phyloP scores from a whole-genome alignment of 2,888 invertebrate species.

The Allacma fusca region DNA sequence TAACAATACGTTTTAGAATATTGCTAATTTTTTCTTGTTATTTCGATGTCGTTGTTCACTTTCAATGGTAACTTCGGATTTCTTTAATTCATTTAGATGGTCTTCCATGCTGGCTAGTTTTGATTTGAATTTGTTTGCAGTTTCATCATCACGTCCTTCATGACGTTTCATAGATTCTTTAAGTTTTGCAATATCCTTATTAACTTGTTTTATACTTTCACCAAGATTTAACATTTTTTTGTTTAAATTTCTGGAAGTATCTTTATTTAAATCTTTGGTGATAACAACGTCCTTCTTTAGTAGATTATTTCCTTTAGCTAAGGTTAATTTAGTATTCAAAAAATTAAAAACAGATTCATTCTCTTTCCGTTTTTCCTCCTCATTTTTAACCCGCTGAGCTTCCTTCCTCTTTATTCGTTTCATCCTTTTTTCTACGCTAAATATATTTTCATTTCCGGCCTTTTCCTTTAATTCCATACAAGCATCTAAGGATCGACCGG shows the following conservation, averaged over 20 bases:
- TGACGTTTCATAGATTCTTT: conserved; percentile 74
- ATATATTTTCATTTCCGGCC: conserved; percentile 73
- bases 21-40: conserved; percentile 77
- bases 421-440: conserved; percentile 76
- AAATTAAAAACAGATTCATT: conserved; percentile 76
- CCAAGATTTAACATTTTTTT: conserved; percentile 61
- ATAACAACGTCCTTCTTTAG: background rate
- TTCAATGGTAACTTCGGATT: conserved; percentile 72
- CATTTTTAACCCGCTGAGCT: conserved; percentile 70
- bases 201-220: conserved; percentile 75
- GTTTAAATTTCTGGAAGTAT: conserved; percentile 52
- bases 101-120: conserved; percentile 72
- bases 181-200: conserved; percentile 73
- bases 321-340: conserved; percentile 73
- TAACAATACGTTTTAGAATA: conserved; percentile 70
- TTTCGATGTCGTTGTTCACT: conserved; percentile 77
- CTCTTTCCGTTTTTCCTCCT: conserved; percentile 68
- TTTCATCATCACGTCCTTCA: conserved; percentile 68
- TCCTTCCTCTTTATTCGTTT: conserved; percentile 66
- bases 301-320: conserved; percentile 36
- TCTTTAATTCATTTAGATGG: conserved; percentile 71
- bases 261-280: conserved; percentile 48
- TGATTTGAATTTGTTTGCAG: conserved; percentile 71
- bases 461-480: conserved; percentile 81
- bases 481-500: conserved; percentile 78